These are phyloP conservation scores for Drosophila athabasca DNA, from an alignment of 1,140 invertebrate genomes.

Conservation along the genomic window DNA sequence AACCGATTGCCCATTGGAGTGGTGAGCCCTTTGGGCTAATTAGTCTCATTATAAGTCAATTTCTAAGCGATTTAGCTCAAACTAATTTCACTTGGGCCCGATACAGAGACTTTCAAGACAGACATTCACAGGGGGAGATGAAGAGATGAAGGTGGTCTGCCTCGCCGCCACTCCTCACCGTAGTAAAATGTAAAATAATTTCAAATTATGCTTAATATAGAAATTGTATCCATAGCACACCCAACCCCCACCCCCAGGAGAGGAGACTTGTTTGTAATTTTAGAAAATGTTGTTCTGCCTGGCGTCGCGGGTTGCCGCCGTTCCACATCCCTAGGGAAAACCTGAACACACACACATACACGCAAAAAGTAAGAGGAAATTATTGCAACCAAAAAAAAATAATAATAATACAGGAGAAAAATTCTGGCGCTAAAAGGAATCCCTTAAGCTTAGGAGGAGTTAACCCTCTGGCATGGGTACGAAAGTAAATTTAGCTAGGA, in stretches of 20 bases:
- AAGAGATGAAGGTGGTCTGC: no score
- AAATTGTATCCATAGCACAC: constrained; percentile 19
- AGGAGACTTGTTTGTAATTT: constrained; percentile 51
- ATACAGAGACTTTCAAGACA: neutral
- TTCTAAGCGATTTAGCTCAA: constrained; percentile 58
- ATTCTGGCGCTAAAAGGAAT: constrained; percentile 33
- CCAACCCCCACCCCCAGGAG: no score
- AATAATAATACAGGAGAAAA: neutral
- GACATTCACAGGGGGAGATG: neutral
- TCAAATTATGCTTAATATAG: constrained; percentile 68
- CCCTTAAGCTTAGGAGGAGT: constrained; percentile 53
- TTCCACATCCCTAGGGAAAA: constrained; percentile 15
- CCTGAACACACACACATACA: neutral
- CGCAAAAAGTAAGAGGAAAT: constrained; percentile 22
- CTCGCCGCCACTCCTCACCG: no score
- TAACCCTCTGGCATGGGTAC: neutral
- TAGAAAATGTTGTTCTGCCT: constrained; percentile 62
- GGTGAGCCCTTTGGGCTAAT: constrained; percentile 40
- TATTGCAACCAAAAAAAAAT: constrained; percentile 24
- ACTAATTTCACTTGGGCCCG: constrained; percentile 44
- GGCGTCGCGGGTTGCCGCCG: constrained; percentile 19
- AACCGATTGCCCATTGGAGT: neutral
- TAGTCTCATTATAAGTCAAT: constrained; percentile 60
- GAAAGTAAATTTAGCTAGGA: constrained; percentile 56
- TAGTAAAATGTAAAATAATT: constrained; percentile 63